Conservation (phyloP, 2,797 vertebrate genomes). For the Sebastes matsubarae region DNA sequence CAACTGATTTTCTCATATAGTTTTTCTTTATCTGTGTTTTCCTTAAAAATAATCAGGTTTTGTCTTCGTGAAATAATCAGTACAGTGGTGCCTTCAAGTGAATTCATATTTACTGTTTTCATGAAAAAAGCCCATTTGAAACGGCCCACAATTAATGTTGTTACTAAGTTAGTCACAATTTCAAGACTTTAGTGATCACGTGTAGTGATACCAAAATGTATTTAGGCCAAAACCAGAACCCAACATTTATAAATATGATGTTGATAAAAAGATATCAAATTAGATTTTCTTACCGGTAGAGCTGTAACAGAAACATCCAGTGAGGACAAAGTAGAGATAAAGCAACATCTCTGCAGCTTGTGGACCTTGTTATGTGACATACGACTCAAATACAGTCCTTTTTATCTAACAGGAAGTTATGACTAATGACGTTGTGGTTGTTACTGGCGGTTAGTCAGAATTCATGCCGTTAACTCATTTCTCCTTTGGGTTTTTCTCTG, state of each 20-base stretch:
- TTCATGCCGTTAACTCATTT: no score
- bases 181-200: not conserved
- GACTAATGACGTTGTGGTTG: not conserved
- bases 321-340: not conserved
- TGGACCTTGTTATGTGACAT: accelerated
- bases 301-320: not conserved
- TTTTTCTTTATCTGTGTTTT: not conserved
- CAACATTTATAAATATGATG: not conserved
- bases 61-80: no score
- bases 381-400: accelerated
- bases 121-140: not conserved
- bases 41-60: not conserved
- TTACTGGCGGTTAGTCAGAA: not conserved
- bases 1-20: not conserved
- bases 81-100: not conserved
- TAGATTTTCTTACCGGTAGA: not conserved
- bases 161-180: not conserved
- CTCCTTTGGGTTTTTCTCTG: no score
- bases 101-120: not conserved
- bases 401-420: not conserved
- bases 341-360: conserved; percentile 26
- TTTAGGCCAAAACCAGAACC: not conserved
- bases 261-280: not conserved
- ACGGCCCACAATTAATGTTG: not conserved
- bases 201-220: not conserved